A percentile compares a stretch with the other conserved stretches of the same genome.
Evolutionary conservation across 2,113 vertebrate genomes (phyloP).

Genomic region (Colaptes auratus): DNA sequence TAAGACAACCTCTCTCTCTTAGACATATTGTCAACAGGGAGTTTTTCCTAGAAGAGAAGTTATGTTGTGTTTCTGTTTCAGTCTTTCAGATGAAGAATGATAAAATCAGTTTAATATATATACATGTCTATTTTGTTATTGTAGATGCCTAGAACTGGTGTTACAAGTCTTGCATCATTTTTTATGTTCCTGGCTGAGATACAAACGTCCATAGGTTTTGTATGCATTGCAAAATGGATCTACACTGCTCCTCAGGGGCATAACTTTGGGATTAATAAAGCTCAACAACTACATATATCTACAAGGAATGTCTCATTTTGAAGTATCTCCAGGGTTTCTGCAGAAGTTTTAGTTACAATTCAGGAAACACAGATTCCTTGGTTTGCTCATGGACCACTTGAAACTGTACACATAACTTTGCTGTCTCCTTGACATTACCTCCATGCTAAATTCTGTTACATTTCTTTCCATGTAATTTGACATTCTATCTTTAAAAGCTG

Average conservation of each 20-base stretch:
- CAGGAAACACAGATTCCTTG: not conserved
- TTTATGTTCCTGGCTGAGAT: not conserved
- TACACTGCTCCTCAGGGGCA: not conserved
- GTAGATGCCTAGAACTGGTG: not conserved
- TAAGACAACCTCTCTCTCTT: slow-evolving; percentile 71
- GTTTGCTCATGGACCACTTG: not conserved
- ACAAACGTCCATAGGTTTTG: not conserved
- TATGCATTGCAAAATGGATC: not conserved
- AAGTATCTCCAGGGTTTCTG: not conserved
- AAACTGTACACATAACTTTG: not conserved
- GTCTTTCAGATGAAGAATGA: slow-evolving; percentile 31
- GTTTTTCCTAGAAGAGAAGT: slow-evolving; percentile 47
- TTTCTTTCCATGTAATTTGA: not conserved
- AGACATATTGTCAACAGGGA: slow-evolving; percentile 68
- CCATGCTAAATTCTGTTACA: not conserved
- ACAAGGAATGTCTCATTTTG: not conserved
- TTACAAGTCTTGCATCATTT: not conserved
- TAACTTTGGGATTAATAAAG: not conserved
- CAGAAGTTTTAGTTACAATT: not conserved
- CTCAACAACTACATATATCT: not conserved
- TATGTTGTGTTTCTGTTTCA: slow-evolving; percentile 39
- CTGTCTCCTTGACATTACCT: not conserved
- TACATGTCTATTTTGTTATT: not conserved
- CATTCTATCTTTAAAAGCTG: not conserved
- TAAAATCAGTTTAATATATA: slow-evolving; percentile 34